phyloP scores from a whole-genome alignment of 2,888 invertebrate genomes.

The Andrena fulva region DNA sequence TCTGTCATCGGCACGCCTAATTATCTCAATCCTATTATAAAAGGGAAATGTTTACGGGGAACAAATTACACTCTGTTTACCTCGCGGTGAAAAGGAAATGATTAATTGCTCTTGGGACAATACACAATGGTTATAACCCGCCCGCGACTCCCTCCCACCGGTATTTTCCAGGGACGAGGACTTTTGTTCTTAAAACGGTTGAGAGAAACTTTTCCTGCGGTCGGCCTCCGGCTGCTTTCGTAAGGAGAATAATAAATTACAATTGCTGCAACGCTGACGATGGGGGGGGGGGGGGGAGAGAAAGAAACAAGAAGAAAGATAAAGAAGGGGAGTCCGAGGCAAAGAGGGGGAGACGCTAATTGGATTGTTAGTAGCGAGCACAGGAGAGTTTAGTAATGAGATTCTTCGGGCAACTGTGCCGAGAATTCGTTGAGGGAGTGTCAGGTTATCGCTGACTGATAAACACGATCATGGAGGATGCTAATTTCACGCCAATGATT shows the following conservation, averaged over 20 bases:
- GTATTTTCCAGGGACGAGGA: conserved; percentile 33
- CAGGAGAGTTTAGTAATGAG: conserved; percentile 61
- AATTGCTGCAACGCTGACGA: conserved; percentile 57
- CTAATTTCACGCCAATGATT: conserved; percentile 5
- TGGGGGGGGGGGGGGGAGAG: neutral
- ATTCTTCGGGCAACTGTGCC: conserved; percentile 43
- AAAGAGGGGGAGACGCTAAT: conserved; percentile 58
- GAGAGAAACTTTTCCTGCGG: conserved; percentile 59
- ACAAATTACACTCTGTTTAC: conserved; percentile 19
- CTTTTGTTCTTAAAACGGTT: conserved; percentile 56
- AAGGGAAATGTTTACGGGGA: conserved; percentile 41
- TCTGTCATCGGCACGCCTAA: conserved; percentile 26
- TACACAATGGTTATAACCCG: conserved; percentile 35
- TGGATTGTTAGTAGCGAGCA: conserved; percentile 63
- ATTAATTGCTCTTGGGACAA: conserved; percentile 51
- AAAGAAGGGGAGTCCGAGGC: neutral
- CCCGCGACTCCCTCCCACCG: neutral
- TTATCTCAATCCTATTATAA: conserved; percentile 38
- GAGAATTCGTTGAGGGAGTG: conserved; percentile 24
- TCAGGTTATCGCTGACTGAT: conserved; percentile 58
- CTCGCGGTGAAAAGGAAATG: conserved; percentile 29
- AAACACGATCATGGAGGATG: conserved; percentile 21
- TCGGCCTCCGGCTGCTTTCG: conserved; percentile 34
- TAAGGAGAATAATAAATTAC: conserved; percentile 68
- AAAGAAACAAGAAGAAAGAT: neutral